A percentile compares a stretch with the other conserved stretches of the same genome.
Conservation (phyloP, 1,140 invertebrate genomes). For the Zophobas morio region DNA sequence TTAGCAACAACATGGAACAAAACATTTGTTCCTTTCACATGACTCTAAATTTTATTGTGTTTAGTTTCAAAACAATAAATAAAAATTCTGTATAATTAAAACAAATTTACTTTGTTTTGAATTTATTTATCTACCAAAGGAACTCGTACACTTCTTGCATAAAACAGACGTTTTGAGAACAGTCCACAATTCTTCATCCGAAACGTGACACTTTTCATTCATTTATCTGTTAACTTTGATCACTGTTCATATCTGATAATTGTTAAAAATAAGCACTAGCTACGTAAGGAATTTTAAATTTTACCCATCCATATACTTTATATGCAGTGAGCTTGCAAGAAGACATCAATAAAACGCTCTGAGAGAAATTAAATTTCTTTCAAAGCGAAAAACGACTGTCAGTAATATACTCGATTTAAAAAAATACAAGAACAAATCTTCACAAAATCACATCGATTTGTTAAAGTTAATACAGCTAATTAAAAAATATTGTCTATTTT, state of each 20-base stretch:
- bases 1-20: slow-evolving; percentile 20
- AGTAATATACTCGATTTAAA: slow-evolving; percentile 18
- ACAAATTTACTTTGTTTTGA: slow-evolving; percentile 18
- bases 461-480: background rate
- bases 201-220: too few species aligned
- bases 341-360: slow-evolving; percentile 36
- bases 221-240: too few species aligned
- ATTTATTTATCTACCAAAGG: background rate
- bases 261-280: slow-evolving; percentile 6
- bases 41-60: slow-evolving; percentile 33
- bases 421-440: slow-evolving; percentile 35
- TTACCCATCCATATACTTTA: slow-evolving; percentile 8
- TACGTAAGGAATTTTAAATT: slow-evolving; percentile 5
- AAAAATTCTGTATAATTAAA: slow-evolving; percentile 42
- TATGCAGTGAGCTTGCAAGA: slow-evolving; percentile 25
- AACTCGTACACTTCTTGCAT: background rate
- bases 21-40: slow-evolving; percentile 34
- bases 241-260: background rate
- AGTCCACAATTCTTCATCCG: too few species aligned
- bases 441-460: slow-evolving; percentile 22
- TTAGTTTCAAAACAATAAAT: slow-evolving; percentile 33
- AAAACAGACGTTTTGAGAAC: background rate
- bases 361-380: slow-evolving; percentile 35
- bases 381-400: slow-evolving; percentile 35
- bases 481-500: background rate